A percentile compares a stretch with the other conserved stretches of the same genome.
phyloP scores from a whole-genome alignment of 2,113 vertebrate genomes.

The Grallaria varia region DNA sequence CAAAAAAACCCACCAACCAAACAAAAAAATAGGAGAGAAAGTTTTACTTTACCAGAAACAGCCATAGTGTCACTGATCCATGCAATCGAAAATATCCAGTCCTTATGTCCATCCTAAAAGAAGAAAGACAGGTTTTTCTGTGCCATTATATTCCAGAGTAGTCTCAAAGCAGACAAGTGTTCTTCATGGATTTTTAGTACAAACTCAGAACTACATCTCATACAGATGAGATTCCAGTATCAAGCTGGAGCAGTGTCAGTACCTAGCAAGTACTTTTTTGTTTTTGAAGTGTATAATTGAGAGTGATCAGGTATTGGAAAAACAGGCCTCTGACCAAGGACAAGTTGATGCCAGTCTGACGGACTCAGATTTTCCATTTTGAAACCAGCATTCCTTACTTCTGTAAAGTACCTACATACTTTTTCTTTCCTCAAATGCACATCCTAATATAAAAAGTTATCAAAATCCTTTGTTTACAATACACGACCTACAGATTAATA shows the following conservation, averaged over 20 bases:
- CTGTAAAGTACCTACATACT: neutral
- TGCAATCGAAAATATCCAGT: conserved; percentile 99
- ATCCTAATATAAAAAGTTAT: neutral
- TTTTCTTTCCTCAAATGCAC: neutral
- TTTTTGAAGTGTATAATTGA: neutral
- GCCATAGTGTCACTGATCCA: conserved; percentile 99
- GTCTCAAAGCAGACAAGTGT: neutral
- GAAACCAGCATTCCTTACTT: neutral
- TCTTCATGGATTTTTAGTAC: neutral
- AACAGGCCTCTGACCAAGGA: neutral
- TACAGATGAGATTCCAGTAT: neutral
- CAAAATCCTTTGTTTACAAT: neutral
- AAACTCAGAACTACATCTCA: neutral
- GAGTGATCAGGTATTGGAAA: neutral
- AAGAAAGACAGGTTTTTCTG: neutral
- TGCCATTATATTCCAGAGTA: neutral
- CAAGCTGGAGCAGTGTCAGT: neutral
- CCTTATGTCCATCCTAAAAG: conserved; percentile 92
- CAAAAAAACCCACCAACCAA: neutral
- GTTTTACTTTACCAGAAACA: conserved; percentile 87
- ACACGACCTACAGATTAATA: neutral
- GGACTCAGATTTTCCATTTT: neutral
- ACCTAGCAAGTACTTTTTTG: neutral
- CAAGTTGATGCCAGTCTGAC: neutral
- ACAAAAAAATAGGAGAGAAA: neutral